Percentiles rank a stretch among this genome's conserved stretches.
Evolutionary conservation across 2,797 vertebrate genomes (phyloP).

Genomic region (Galago senegalensis): DNA sequence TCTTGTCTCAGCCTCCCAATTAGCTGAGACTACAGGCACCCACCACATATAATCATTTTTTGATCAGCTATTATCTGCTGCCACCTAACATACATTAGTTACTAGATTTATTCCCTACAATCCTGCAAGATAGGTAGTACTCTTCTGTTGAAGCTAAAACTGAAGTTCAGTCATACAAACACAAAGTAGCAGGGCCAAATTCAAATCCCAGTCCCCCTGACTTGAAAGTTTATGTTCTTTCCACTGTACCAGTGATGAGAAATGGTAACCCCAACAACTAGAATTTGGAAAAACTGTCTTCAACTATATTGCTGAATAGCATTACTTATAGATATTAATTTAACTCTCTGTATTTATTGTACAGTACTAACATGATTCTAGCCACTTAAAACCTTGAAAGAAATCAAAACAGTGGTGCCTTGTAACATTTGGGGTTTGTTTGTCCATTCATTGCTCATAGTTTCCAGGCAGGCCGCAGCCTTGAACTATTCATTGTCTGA

Average conservation of each 20-base stretch:
- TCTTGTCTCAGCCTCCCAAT: too few relatives aligned
- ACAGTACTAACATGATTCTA: constrained; percentile 56
- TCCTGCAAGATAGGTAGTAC: background rate
- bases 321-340: constrained; percentile 49
- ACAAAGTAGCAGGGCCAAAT: background rate
- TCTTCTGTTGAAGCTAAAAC: constrained; percentile 44
- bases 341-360: constrained; percentile 59
- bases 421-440: constrained; percentile 68
- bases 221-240: background rate
- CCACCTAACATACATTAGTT: background rate
- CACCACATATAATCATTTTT: background rate
- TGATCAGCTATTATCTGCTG: background rate
- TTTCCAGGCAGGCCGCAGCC: constrained; percentile 69
- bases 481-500: constrained; percentile 84
- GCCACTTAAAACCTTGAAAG: constrained; percentile 40
- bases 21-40: too few relatives aligned
- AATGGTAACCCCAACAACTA: background rate
- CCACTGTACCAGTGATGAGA: background rate
- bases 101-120: background rate
- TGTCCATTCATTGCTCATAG: constrained; percentile 24
- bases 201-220: background rate
- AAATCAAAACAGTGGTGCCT: constrained; percentile 28
- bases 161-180: background rate
- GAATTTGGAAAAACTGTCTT: constrained; percentile 31
- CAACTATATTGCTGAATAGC: constrained; percentile 16